Conservation (phyloP, 2,113 vertebrate genomes). For the Neodontobutis hainanensis region DNA sequence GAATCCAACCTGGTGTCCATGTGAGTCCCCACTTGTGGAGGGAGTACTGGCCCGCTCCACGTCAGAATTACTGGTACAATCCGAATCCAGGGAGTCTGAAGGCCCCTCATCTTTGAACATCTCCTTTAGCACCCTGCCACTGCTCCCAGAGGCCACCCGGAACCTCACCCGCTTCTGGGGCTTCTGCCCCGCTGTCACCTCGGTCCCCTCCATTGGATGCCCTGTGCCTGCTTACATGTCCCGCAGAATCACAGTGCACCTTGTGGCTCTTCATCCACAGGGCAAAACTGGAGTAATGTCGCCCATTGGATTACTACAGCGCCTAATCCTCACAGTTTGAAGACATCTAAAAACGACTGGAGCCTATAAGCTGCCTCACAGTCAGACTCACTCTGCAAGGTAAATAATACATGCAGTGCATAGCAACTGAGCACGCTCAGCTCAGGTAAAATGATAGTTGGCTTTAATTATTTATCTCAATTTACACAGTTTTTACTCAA, state of each 20-base stretch:
- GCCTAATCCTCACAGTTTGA: conserved; percentile 66
- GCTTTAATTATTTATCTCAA: conserved; percentile 84
- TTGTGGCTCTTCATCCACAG: conserved; percentile 60
- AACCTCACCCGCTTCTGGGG: conserved; percentile 90
- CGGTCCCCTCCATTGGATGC: conserved; percentile 75
- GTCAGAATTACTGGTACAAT: conserved; percentile 88
- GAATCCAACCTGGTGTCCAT: conserved; percentile 78
- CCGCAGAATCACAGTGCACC: conserved; percentile 49
- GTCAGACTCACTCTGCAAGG: conserved; percentile 62
- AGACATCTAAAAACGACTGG: conserved; percentile 70
- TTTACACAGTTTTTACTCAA: conserved; percentile 74
- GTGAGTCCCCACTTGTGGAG: conserved; percentile 81
- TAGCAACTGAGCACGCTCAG: conserved; percentile 85
- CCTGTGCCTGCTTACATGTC: conserved; percentile 79
- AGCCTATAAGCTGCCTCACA: conserved; percentile 75
- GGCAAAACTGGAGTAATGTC: conserved; percentile 55
- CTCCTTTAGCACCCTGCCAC: conserved; percentile 92
- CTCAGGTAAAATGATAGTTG: conserved; percentile 86
- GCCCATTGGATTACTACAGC: conserved; percentile 64
- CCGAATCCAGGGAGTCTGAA: conserved; percentile 87
- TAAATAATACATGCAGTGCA: conserved; percentile 92
- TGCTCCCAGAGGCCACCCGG: conserved; percentile 91
- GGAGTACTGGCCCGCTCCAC: conserved; percentile 84
- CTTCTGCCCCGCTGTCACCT: conserved; percentile 72
- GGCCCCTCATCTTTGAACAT: conserved; percentile 89